Evolutionary conservation across 2,797 vertebrate genomes (phyloP).

Genomic region (Neosilurus hyrtlii): DNA sequence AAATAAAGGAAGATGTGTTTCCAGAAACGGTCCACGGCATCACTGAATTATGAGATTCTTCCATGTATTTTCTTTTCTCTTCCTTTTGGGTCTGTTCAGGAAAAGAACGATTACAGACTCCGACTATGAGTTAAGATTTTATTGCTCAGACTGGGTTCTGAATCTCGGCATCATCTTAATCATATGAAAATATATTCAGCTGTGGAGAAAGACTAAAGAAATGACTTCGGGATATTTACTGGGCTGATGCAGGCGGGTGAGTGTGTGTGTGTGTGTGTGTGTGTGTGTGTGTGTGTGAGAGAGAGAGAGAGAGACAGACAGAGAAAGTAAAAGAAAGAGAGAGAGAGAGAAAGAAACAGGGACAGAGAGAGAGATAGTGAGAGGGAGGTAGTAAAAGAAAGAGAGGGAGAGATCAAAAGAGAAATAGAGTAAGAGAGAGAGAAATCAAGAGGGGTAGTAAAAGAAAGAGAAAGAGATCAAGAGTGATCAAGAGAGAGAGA

Average conservation of each 20-base stretch:
- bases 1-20: slow-evolving; percentile 16
- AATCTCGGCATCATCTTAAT: slow-evolving; percentile 11
- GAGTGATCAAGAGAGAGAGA: no score
- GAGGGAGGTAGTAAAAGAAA: no score
- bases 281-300: background rate
- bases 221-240: slow-evolving; percentile 10
- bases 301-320: background rate
- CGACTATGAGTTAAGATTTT: background rate
- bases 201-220: slow-evolving; percentile 1
- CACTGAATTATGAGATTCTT: slow-evolving; percentile 19
- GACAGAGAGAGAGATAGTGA: no score
- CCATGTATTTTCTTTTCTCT: slow-evolving; percentile 15
- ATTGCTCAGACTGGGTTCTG: background rate
- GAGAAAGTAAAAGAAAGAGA: no score
- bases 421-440: no score
- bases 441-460: no score
- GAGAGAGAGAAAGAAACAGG: no score
- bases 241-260: background rate
- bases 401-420: no score
- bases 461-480: no score
- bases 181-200: slow-evolving; percentile 14
- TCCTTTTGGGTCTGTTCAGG: background rate
- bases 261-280: slow-evolving; percentile 8
- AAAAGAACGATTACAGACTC: background rate
- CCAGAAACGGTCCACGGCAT: slow-evolving; percentile 27